Conservation (phyloP, 1,140 invertebrate genomes). For the Zaprionus camerounensis region DNA sequence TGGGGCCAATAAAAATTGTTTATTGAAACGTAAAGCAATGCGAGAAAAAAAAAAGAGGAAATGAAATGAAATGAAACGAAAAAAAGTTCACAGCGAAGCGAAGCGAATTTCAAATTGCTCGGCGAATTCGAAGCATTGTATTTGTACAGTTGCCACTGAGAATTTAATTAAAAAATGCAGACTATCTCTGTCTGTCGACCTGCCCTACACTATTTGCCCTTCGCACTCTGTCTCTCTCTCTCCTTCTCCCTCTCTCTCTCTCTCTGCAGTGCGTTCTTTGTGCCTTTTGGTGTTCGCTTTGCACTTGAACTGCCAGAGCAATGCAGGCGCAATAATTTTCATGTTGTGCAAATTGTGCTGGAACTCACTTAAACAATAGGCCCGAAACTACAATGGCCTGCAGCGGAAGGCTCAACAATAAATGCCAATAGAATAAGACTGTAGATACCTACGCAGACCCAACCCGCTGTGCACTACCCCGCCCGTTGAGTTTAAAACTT, state of each 20-base stretch:
- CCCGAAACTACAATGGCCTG: constrained; percentile 30
- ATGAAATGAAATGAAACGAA: constrained; percentile 6
- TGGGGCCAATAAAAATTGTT: constrained; percentile 47
- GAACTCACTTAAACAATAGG: constrained; percentile 38
- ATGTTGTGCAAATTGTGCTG: constrained; percentile 36
- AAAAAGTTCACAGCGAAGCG: constrained; percentile 1
- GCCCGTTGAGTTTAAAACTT: constrained; percentile 10
- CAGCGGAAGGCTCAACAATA: constrained; percentile 30
- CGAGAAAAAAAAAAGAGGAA: neutral
- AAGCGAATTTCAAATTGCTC: constrained; percentile 12
- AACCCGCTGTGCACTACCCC: constrained; percentile 11
- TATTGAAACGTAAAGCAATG: constrained; percentile 49
- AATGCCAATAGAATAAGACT: constrained; percentile 37
- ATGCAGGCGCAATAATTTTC: constrained; percentile 50
- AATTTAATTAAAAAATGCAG: constrained; percentile 47
- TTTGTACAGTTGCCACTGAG: constrained; percentile 42
- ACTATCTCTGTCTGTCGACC: constrained; percentile 31
- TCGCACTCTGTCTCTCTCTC: neutral
- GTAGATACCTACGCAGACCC: neutral
- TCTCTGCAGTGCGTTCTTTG: neutral
- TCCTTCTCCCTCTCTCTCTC: neutral
- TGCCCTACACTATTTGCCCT: constrained; percentile 9
- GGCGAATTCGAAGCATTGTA: constrained; percentile 28
- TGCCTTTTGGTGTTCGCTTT: constrained; percentile 16
- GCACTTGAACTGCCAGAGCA: constrained; percentile 56